phyloP scores from a whole-genome alignment of 2,113 vertebrate species.

The Pterophyllum scalare region DNA sequence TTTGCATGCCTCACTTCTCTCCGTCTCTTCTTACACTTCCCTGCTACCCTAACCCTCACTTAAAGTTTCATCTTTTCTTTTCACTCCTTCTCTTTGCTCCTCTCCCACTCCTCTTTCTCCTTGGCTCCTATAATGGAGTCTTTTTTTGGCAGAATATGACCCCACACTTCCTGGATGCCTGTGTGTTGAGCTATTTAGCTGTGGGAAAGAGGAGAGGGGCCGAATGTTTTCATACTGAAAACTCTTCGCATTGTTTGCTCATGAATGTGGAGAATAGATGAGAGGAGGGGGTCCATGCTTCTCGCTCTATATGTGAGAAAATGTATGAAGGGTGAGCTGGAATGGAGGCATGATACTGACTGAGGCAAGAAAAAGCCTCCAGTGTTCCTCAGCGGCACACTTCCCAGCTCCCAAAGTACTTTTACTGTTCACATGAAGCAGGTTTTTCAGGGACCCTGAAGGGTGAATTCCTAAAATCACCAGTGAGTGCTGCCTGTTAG shows the following conservation, averaged over 20 bases:
- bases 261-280: conserved; percentile 1
- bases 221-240: conserved; percentile 55
- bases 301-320: neutral
- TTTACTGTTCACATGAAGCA: neutral
- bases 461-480: neutral
- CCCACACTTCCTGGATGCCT: conserved; percentile 74
- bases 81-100: neutral
- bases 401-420: neutral
- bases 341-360: neutral
- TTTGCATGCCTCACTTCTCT: neutral
- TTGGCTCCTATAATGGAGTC: conserved; percentile 54
- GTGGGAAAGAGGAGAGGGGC: conserved; percentile 67
- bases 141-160: conserved; percentile 60
- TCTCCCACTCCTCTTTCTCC: neutral
- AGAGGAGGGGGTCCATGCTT: neutral
- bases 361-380: neutral
- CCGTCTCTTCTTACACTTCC: conserved; percentile 43
- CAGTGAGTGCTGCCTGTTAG: neutral
- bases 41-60: conserved; percentile 13
- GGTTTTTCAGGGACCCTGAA: neutral
- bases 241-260: conserved; percentile 29
- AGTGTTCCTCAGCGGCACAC: neutral
- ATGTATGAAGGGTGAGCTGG: neutral
- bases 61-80: conserved; percentile 24
- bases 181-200: conserved; percentile 67